A percentile compares a stretch with the other conserved stretches of the same genome.
Conservation (phyloP, 2,113 vertebrate species). For the Colinus virginianus region DNA sequence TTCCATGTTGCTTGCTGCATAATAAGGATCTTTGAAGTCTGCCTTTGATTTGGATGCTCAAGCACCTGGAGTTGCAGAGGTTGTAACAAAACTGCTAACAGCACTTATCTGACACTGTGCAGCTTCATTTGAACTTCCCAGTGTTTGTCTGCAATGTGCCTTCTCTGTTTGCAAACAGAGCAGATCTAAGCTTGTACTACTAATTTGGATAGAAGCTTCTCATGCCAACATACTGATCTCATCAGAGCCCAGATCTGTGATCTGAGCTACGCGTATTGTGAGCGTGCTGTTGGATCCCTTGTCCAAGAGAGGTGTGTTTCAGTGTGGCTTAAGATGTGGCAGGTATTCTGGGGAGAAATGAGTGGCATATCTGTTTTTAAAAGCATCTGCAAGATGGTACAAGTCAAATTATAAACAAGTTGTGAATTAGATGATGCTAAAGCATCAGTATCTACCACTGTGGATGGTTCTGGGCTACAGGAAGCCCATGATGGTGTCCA, state of each 20-base stretch:
- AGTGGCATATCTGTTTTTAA: neutral
- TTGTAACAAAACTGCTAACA: slow-evolving; percentile 28
- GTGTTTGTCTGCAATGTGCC: slow-evolving; percentile 24
- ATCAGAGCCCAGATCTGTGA: slow-evolving; percentile 46
- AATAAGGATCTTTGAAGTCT: slow-evolving; percentile 50
- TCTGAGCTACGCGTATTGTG: slow-evolving; percentile 25
- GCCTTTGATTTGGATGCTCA: slow-evolving; percentile 46
- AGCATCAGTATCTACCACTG: neutral
- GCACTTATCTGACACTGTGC: neutral
- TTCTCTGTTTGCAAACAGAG: slow-evolving; percentile 13
- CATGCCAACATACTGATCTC: neutral
- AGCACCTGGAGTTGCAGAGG: slow-evolving; percentile 4
- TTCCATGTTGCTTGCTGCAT: neutral
- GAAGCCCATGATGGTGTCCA: accelerated
- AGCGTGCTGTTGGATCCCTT: slow-evolving; percentile 22
- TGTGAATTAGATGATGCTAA: neutral
- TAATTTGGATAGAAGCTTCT: slow-evolving; percentile 28
- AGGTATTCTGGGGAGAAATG: neutral
- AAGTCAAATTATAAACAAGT: neutral
- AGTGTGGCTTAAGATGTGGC: slow-evolving; percentile 20
- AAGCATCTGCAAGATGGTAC: neutral
- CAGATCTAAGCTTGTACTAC: slow-evolving; percentile 16
- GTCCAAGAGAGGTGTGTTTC: slow-evolving; percentile 38
- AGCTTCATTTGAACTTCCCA: neutral
- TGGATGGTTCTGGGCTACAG: neutral